Evolutionary conservation across 2,888 invertebrate genomes (phyloP).

Genomic region (Cryptosula pallasiana): DNA sequence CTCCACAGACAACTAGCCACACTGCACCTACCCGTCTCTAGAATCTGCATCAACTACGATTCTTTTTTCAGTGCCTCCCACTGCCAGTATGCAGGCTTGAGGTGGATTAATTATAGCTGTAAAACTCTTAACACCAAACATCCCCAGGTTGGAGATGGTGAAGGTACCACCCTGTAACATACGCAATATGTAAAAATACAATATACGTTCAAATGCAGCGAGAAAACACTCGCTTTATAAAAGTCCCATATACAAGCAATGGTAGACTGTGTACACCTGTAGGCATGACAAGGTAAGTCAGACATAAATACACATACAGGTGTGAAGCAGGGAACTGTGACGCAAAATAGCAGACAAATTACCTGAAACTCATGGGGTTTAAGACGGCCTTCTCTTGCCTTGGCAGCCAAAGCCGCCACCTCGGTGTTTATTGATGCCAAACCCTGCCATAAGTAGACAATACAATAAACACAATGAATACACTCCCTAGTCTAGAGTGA

Average conservation of each 20-base stretch:
- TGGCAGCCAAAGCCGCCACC: conserved; percentile 73
- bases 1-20: not conserved
- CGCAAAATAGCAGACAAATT: too few species aligned
- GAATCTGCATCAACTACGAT: conserved; percentile 68
- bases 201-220: too few species aligned
- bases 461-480: too few species aligned
- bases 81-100: conserved; percentile 86
- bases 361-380: conserved; percentile 88
- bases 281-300: too few species aligned
- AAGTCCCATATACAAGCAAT: too few species aligned
- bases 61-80: conserved; percentile 73
- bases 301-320: too few species aligned
- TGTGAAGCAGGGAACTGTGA: too few species aligned
- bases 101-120: conserved; percentile 94
- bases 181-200: too few species aligned
- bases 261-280: too few species aligned
- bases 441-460: conserved; percentile 60
- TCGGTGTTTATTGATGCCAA: conserved; percentile 74
- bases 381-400: conserved; percentile 81
- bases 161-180: conserved; percentile 76
- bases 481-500: too few species aligned
- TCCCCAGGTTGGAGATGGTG: conserved; percentile 88
- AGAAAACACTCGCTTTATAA: too few species aligned
- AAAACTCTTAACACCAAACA: conserved; percentile 85
- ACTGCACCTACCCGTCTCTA: conserved; percentile 67